Evolutionary conservation across 2,797 vertebrate genomes (phyloP), one percentile per base, ranked within the genome.

Genomic region (Sebastes wilsoni): DNA sequence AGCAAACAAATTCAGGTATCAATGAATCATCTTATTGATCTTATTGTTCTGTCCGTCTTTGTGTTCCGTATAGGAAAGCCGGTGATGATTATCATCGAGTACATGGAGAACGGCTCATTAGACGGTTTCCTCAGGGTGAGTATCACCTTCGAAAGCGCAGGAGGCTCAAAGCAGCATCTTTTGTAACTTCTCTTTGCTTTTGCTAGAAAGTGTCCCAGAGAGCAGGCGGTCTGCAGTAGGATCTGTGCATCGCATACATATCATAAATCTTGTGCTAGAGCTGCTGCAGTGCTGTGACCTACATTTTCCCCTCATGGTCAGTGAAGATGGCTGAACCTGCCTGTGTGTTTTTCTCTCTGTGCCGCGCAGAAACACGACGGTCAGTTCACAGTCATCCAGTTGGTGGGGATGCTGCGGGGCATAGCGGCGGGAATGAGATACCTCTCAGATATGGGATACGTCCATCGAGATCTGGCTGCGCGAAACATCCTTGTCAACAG

Each of bases 31-130:
- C 13, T 42, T 42, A 38, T 38, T 42, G 38, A 74, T 66, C 22
- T 72, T 20, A 23, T 76, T 80, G 77, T 56, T 67, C 46, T 23
- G 18, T 70, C 32, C 34, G 3, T 79, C 10, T 64, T 61, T 55
- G 42, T 70, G 77, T 23, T 61, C 49, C 60, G 74, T 42, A 42
- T 36, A 99, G 99, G 99, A 83, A 99, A 99, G 91, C 99, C 99
- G 16, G 97, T 99, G 89, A 99, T 99, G 99, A 99, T 99, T 92
- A 97, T 99, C 93, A 99, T 99, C 89, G 99, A 99, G 96, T 99
- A 98, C 91, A 99, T 99, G 99, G 98, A 99, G 93, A 99, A 99
- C 77, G 98, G 98, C 90, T 97, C 98, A 82, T 96, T 99, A 92
- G 99, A 99, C 83, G 96, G 97, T 66, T 99, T 99, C 96, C 98